These are phyloP conservation scores for Lutraria rhynchaena DNA, from an alignment of 1,140 invertebrate genomes.

Conservation along the genomic window DNA sequence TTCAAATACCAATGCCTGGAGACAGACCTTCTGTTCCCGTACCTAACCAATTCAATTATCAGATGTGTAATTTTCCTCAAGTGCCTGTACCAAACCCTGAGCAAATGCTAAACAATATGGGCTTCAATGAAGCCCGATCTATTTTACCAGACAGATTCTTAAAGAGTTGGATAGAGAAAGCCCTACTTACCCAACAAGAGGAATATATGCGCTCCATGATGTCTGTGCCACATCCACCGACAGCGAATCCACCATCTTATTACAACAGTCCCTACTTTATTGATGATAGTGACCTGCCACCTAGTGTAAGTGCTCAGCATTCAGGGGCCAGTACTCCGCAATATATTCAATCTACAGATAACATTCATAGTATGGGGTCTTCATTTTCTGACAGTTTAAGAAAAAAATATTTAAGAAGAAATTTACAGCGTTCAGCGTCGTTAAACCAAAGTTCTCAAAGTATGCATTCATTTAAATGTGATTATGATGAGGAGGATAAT, in stretches of 20 bases:
- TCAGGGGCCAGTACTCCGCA: slow-evolving; percentile 48
- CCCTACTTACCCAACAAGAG: slow-evolving; percentile 66
- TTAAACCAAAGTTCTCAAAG: background rate
- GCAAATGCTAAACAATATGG: slow-evolving; percentile 72
- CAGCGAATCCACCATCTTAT: background rate
- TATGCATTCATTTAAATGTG: background rate
- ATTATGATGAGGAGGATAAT: slow-evolving; percentile 14
- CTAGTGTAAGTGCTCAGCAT: slow-evolving; percentile 57
- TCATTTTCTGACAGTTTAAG: background rate
- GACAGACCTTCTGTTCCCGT: background rate
- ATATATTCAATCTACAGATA: slow-evolving; percentile 22
- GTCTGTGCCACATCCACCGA: background rate
- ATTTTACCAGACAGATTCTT: slow-evolving; percentile 78
- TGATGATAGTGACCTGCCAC: slow-evolving; percentile 50
- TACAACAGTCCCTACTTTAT: slow-evolving; percentile 38
- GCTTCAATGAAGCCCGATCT: slow-evolving; percentile 69
- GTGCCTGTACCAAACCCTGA: slow-evolving; percentile 61
- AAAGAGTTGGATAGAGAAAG: slow-evolving; percentile 75
- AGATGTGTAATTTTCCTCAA: slow-evolving; percentile 26
- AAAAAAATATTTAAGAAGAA: background rate
- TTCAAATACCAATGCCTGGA: background rate
- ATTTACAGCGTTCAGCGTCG: slow-evolving; percentile 13
- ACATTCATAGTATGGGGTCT: slow-evolving; percentile 19
- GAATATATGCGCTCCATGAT: slow-evolving; percentile 43
- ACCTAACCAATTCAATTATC: slow-evolving; percentile 1